Evolutionary conservation across 2,797 vertebrate species (phyloP).

Genomic region (Simalia tracyae): DNA sequence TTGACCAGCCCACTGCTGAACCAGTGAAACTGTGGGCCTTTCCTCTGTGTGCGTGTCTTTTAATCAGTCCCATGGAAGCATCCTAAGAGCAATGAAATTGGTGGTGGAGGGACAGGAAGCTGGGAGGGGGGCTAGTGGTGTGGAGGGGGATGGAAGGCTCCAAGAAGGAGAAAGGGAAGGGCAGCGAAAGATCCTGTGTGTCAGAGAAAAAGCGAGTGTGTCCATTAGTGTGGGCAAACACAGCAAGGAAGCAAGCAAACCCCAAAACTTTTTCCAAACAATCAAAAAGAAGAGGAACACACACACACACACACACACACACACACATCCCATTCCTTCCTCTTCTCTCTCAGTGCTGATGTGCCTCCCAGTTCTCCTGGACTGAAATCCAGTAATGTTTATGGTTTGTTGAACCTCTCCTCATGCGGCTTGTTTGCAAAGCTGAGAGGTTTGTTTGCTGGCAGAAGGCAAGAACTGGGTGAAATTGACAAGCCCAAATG

Average conservation of each 20-base stretch:
- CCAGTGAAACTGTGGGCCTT: not conserved
- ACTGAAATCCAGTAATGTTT: not conserved
- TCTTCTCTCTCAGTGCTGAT: not conserved
- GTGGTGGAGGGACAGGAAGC: not conserved
- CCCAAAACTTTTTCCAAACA: not conserved
- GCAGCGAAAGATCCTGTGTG: not conserved
- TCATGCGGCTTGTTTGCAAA: not conserved
- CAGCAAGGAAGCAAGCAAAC: not conserved
- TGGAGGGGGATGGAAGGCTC: not conserved
- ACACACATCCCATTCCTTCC: not conserved
- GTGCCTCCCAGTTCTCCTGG: not conserved
- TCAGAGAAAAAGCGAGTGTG: not conserved
- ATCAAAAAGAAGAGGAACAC: not conserved
- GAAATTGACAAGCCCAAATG: not conserved
- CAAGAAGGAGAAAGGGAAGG: not conserved
- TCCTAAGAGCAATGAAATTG: not conserved
- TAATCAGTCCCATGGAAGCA: not conserved
- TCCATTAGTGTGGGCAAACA: not conserved
- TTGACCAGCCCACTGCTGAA: not conserved
- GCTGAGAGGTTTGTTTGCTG: not conserved
- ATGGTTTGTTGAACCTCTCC: not conserved
- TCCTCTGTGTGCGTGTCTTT: not conserved
- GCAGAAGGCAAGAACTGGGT: not conserved
- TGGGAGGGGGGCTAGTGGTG: not conserved
- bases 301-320: not conserved